Conservation (phyloP, 2,797 vertebrate species). For the Rousettus madagascariensis region DNA sequence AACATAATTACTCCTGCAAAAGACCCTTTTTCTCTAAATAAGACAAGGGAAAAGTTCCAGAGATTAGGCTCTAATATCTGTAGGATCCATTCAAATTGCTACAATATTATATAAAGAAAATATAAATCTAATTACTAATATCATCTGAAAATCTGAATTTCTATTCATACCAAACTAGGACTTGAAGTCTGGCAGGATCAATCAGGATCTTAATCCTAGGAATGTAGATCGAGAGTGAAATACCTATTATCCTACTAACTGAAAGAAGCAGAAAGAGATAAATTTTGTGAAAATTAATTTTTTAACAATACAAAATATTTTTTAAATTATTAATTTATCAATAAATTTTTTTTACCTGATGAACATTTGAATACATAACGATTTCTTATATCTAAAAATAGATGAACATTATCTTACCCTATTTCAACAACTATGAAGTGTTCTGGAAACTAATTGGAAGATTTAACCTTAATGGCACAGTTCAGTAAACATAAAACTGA, state of each 20-base stretch:
- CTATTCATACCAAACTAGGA: background rate
- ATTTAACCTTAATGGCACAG: conserved; percentile 26
- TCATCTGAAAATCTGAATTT: conserved; percentile 7
- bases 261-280: background rate
- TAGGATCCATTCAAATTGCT: background rate
- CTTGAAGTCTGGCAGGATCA: background rate
- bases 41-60: background rate
- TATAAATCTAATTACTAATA: background rate
- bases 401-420: background rate
- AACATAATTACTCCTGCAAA: background rate
- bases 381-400: background rate
- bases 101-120: background rate
- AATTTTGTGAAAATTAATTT: background rate
- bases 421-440: background rate
- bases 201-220: background rate
- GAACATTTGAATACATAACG: conserved; percentile 22
- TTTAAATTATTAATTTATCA: background rate
- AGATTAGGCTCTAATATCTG: background rate
- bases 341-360: background rate
- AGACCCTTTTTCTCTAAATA: background rate
- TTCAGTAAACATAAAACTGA: conserved; percentile 17
- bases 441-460: conserved; percentile 45
- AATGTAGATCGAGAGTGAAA: background rate
- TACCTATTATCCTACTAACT: background rate
- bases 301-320: background rate